Evolutionary conservation across 2,888 invertebrate genomes (phyloP).

Genomic region (Apodemia hepburni): DNA sequence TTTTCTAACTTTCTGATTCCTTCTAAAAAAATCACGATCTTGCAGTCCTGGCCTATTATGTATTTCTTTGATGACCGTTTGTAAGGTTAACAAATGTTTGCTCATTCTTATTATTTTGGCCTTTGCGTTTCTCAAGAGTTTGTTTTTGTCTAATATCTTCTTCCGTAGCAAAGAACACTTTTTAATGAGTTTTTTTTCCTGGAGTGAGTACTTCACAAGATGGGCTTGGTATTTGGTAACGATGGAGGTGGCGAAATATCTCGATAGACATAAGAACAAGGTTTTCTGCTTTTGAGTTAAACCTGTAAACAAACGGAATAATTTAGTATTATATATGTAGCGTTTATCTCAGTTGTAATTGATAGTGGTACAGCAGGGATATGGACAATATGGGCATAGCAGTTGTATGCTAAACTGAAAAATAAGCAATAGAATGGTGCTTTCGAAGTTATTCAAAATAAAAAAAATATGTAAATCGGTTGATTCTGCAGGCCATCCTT

Average conservation of each 20-base stretch:
- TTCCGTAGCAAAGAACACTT: background rate
- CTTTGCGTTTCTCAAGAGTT: conserved; percentile 12
- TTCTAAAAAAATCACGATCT: no score
- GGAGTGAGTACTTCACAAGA: conserved; percentile 8
- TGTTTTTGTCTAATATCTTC: conserved; percentile 13
- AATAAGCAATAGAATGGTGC: no score
- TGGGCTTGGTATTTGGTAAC: background rate
- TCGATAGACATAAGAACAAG: background rate
- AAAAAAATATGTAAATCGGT: no score
- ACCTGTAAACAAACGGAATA: background rate
- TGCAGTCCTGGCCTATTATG: conserved; percentile 7
- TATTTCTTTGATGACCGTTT: conserved; percentile 5
- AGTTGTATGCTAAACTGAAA: no score
- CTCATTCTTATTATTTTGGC: conserved; percentile 1
- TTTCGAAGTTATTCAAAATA: no score
- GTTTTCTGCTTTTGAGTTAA: conserved; percentile 1
- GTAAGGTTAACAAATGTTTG: conserved; percentile 2
- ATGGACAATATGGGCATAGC: no score
- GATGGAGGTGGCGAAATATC: background rate
- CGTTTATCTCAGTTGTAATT: no score
- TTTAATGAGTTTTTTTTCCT: conserved; percentile 13
- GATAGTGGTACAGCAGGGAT: no score
- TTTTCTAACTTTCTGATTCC: no score
- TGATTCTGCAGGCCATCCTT: no score
- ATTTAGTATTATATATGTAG: no score